Evolutionary conservation across 1,140 invertebrate genomes (phyloP).

Genomic region (Dufourea novaeangliae): DNA sequence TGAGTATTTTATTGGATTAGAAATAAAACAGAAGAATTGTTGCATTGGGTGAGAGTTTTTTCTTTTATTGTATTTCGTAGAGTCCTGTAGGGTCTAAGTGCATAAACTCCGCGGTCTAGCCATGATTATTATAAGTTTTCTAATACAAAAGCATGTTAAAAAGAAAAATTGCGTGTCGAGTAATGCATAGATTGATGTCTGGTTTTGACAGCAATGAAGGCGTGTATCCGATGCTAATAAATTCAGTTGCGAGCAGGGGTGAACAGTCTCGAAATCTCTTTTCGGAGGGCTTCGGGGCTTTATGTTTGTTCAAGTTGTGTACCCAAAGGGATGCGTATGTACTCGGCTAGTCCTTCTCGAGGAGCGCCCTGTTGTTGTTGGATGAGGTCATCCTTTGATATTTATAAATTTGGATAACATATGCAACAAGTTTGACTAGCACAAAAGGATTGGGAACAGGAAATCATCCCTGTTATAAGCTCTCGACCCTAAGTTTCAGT

Average conservation of each 20-base stretch:
- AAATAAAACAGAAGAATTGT: too few species aligned
- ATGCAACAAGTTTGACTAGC: constrained; percentile 32
- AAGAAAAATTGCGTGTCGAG: not conserved
- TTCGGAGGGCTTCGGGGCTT: constrained; percentile 19
- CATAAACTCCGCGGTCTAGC: too few species aligned
- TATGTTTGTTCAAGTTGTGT: constrained; percentile 40
- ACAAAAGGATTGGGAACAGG: not conserved
- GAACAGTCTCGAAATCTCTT: constrained; percentile 36
- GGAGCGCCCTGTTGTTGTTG: constrained; percentile 1
- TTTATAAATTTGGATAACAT: not conserved
- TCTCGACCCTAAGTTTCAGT: too few species aligned
- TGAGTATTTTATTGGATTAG: too few species aligned
- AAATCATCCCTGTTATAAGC: too few species aligned
- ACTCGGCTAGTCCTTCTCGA: constrained; percentile 13
- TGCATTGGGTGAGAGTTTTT: too few species aligned
- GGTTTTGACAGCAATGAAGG: constrained; percentile 3
- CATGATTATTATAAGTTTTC: too few species aligned
- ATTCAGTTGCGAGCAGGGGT: constrained; percentile 39
- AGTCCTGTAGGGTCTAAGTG: too few species aligned
- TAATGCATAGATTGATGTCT: not conserved
- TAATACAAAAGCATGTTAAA: too few species aligned
- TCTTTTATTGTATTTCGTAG: too few species aligned
- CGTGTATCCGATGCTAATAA: constrained; percentile 31
- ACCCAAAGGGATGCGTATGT: constrained; percentile 7
- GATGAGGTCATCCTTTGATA: not conserved